These are phyloP conservation scores for Boulengeromyrus knoepffleri DNA, from an alignment of 2,113 vertebrate genomes.

Conservation along the genomic window DNA sequence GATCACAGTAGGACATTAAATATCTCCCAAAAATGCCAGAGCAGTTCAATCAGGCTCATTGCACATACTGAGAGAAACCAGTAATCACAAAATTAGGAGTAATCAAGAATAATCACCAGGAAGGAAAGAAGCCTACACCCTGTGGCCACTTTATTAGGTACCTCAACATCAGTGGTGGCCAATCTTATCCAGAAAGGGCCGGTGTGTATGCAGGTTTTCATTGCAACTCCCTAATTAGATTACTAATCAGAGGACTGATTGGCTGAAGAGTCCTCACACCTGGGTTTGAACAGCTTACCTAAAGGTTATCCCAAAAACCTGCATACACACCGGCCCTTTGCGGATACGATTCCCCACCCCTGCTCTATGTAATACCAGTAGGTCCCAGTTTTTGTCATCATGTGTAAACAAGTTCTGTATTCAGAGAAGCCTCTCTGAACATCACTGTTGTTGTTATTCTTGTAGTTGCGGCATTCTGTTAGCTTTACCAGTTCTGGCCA, in stretches of 20 bases:
- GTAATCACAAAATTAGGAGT: not conserved
- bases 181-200: not conserved
- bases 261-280: not conserved
- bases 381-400: not conserved
- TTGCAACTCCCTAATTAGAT: not conserved
- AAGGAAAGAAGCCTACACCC: not conserved
- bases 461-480: not conserved
- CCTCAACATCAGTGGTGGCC: not conserved
- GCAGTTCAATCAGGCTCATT: not conserved
- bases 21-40: too few species aligned
- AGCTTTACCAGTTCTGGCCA: not conserved
- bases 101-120: not conserved
- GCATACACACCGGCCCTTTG: not conserved
- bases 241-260: not conserved
- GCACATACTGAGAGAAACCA: not conserved
- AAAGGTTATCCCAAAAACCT: not conserved
- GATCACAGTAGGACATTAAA: slow-evolving; percentile 1
- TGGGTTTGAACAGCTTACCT: not conserved
- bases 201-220: not conserved
- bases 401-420: not conserved
- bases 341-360: not conserved
- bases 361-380: not conserved
- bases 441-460: not conserved
- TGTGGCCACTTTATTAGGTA: not conserved
- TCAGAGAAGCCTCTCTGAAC: not conserved